A percentile compares a stretch with the other conserved stretches of the same genome.
These are phyloP conservation scores for Ophthalmotilapia sp. DNA, from an alignment of 2,113 vertebrate genomes.

Conservation along the genomic window DNA sequence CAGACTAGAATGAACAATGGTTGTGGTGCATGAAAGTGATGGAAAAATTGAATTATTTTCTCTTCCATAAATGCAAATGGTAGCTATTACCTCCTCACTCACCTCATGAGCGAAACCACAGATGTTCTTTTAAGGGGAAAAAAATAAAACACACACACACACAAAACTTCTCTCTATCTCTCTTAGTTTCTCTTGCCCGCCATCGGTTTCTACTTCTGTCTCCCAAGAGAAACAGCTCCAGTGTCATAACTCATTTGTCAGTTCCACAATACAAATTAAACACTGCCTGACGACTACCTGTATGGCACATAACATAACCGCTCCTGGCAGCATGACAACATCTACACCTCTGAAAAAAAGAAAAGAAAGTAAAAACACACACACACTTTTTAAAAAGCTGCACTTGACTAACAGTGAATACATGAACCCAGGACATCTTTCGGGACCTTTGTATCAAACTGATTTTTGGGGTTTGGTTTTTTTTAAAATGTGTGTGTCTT, in stretches of 20 bases:
- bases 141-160: not conserved
- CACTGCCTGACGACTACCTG: conserved; percentile 65
- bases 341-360: conserved; percentile 12
- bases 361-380: conserved; percentile 2
- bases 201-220: conserved; percentile 47
- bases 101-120: conserved; percentile 39
- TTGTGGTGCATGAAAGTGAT: not conserved
- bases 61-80: conserved; percentile 42
- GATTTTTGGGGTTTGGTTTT: not conserved
- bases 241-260: conserved; percentile 73
- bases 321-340: conserved; percentile 59
- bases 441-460: not conserved
- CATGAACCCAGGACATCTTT: not conserved
- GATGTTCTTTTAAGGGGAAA: conserved; percentile 11
- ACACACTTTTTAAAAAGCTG: not conserved
- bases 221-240: conserved; percentile 52
- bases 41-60: conserved; percentile 15
- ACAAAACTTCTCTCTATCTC: not conserved
- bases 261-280: conserved; percentile 70
- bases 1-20: not conserved
- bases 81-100: conserved; percentile 31
- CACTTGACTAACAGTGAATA: not conserved
- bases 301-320: conserved; percentile 60
- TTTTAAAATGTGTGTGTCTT: not conserved
- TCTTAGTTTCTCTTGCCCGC: conserved; percentile 32